Conservation (phyloP, 1,140 invertebrate species). For the Drosophila littoralis region DNA sequence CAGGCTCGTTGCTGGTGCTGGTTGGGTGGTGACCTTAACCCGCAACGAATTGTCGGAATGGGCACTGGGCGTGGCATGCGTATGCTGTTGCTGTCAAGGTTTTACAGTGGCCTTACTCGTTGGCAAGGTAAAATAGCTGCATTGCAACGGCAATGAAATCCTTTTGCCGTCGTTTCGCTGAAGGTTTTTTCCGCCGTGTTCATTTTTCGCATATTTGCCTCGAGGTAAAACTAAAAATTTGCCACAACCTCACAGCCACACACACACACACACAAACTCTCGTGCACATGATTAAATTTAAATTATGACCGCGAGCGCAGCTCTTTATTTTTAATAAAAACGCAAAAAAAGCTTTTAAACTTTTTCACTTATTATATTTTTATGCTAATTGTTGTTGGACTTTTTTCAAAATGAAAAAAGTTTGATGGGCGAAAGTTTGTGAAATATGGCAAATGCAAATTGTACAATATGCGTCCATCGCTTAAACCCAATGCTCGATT, state of each 20-base stretch:
- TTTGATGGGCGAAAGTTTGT: conserved; percentile 60
- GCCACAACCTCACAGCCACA: neutral
- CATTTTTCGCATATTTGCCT: conserved; percentile 46
- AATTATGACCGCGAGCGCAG: neutral
- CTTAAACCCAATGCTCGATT: conserved; percentile 44
- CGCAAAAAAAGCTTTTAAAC: conserved; percentile 50
- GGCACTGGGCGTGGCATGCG: conserved; percentile 62
- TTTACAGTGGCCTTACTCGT: conserved; percentile 49
- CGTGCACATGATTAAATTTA: conserved; percentile 18
- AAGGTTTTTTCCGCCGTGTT: conserved; percentile 37
- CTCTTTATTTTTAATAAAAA: conserved; percentile 15
- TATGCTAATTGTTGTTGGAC: conserved; percentile 71
- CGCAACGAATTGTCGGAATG: conserved; percentile 49
- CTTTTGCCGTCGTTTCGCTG: conserved; percentile 39
- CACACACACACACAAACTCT: conserved; percentile 2
- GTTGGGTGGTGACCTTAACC: conserved; percentile 66
- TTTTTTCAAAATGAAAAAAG: conserved; percentile 69
- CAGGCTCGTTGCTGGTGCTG: conserved; percentile 24
- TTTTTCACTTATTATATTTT: conserved; percentile 64
- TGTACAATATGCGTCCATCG: conserved; percentile 17
- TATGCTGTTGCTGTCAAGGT: conserved; percentile 56
- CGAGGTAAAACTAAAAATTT: conserved; percentile 23
- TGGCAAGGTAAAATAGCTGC: conserved; percentile 64
- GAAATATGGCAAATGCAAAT: conserved; percentile 29
- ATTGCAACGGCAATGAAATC: conserved; percentile 70